Evolutionary conservation across 2,888 invertebrate species (phyloP), one percentile per base, ranked within the genome.

Genomic region (Drosophila crucigera): DNA sequence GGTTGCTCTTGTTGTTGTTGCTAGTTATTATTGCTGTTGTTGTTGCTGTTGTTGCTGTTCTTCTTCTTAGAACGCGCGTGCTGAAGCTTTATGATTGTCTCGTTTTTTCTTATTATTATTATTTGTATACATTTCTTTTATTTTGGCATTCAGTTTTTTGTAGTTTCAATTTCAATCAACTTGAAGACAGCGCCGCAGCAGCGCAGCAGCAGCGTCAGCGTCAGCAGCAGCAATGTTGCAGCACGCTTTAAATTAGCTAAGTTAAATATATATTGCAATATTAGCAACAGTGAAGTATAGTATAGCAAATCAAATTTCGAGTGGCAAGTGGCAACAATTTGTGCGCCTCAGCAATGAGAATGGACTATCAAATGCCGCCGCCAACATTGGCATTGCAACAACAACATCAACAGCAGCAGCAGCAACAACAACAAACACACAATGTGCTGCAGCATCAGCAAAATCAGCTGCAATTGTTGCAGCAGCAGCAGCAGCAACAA

Each of bases 291-390:
- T 56, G 7, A 31, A 64, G 30, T 10, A 16, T 5, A 16, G 49
- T 39, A 59, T 56, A 54, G 6, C 50, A 31, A 56, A 60, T 63
- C 47, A 3, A 47, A 47, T 22, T 59, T 41, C 9, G 47, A 55
- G 19, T 58, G 59, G 77, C 62, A 55, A 55, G 19, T 67, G 58
- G 54, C 67, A 66, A 67, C 55, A 62, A 52, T 59, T 70, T 68
- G 80, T 71, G 81, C 75, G 75, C 75, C 76, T 67, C 88, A 86
- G 83, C 83, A 70, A 92, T 92, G 91, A 93, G 91, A 91, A 93
- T 93, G 93, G 93, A 93, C 89, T 93, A 93, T 87, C 93, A 93
- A 91, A 89, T 93, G 89, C 92, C 93, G 79, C 93, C 93, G 89
- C 92, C 91, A 84, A 90, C 91, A 62, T 70, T 87, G 89, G 91